Percentiles rank a stretch among this genome's conserved stretches.
Conservation (phyloP, 2,113 vertebrate genomes). For the Zosterops borbonicus region DNA sequence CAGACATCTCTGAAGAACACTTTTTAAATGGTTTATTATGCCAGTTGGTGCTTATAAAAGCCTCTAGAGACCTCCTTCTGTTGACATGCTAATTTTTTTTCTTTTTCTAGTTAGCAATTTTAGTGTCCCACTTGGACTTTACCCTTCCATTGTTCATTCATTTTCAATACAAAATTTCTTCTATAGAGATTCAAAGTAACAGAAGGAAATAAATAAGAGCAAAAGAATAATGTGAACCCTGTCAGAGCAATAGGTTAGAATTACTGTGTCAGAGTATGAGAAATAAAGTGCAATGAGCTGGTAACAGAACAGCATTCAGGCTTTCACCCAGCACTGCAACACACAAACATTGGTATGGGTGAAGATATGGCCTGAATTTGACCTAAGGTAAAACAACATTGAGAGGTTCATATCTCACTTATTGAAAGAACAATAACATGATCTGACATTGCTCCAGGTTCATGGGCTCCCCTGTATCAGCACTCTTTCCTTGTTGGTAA, state of each 20-base stretch:
- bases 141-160: background rate
- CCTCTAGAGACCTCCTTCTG: background rate
- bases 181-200: background rate
- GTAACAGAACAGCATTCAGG: background rate
- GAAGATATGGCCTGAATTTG: background rate
- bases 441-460: background rate
- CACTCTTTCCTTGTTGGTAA: background rate
- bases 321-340: background rate
- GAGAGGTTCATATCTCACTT: background rate
- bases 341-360: background rate
- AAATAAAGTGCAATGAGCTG: background rate
- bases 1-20: background rate
- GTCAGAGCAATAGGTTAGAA: background rate
- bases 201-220: background rate
- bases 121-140: background rate
- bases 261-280: background rate
- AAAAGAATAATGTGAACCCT: background rate
- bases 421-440: background rate
- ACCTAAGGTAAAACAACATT: background rate
- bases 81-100: background rate
- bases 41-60: background rate
- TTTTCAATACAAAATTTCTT: background rate
- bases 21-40: background rate
- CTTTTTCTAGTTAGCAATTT: background rate
- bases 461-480: background rate